Base-by-base conservation (phyloP, 2,888 invertebrate genomes). In the Crocallis elinguaria region DNA sequence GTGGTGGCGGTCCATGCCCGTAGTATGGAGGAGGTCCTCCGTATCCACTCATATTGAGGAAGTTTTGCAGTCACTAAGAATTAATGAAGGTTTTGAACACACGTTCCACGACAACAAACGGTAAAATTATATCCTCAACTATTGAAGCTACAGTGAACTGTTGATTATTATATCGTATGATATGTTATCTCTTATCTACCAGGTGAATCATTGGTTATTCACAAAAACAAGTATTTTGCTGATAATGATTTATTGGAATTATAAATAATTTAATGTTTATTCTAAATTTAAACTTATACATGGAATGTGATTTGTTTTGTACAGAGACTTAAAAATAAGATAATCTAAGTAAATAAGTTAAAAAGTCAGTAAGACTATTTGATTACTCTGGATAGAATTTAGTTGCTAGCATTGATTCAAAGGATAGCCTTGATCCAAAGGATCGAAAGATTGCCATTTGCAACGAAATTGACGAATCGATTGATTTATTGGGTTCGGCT, bases 41-140 rank as follows among this genome's bases (percentile, higher is more conserved):
- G 44, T 78, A 82, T 37, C 75, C 69, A 67, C 86, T 87, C 88
- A 88, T 88, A 23, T 43, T 71, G 43, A 37, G 6, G 1, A 9
- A 16, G 3, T 4, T 21, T 2, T n/a, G 2, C 4, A 12, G 12
- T 36, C 44, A 25, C 29, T 8, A n/a, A 33, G 12, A 49, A 42
- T 7, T 16, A 19, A 16, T 39, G 39, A 13, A 6, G 23, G 9
- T 16, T 16, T 12, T 4, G 0, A 14, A 9, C 17, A 32, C 16
- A 27, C 25, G 13, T 11, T n/a, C 4, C 14, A 14, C 37, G 19
- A 19, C 23, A 9, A 0, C n/a, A 44, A 43, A 57, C 63, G 30
- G 12, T 43, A 16, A 48, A 54, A 32, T 46, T 32, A n/a, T 19
- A 14, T 38, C 11, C 3, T 44, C 16, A 16, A 35, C 19, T 49